Evolutionary conservation across 1,140 invertebrate species (phyloP).

Genomic region (Drusus annulatus): DNA sequence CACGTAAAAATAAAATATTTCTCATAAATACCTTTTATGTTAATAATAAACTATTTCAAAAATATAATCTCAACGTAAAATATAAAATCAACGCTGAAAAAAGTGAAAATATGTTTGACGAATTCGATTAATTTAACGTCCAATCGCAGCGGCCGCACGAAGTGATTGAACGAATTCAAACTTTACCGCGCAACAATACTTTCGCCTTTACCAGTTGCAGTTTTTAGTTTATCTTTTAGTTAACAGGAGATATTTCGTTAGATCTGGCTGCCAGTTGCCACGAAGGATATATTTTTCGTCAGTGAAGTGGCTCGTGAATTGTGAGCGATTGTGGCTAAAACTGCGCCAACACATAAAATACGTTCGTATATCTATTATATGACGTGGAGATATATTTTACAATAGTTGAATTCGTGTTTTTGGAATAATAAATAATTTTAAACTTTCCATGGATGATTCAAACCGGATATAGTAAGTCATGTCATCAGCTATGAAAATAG

Average conservation of each 20-base stretch:
- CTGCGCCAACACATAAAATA: too few species aligned
- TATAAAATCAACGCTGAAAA: too few species aligned
- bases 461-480: constrained; percentile 41
- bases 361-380: background rate
- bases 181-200: constrained; percentile 51
- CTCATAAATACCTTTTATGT: background rate
- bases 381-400: constrained; percentile 11
- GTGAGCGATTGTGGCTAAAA: constrained; percentile 1
- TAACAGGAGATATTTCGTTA: constrained; percentile 33
- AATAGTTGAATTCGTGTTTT: constrained; percentile 27
- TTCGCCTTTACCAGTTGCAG: constrained; percentile 28
- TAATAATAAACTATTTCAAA: background rate
- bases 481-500: constrained; percentile 30
- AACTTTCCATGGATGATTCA: constrained; percentile 39
- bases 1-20: background rate
- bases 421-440: constrained; percentile 33
- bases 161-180: constrained; percentile 17
- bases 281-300: constrained; percentile 35
- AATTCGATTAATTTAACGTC: background rate
- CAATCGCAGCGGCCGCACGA: background rate
- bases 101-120: too few species aligned
- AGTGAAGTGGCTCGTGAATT: constrained; percentile 29
- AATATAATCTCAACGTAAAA: background rate
- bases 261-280: constrained; percentile 20
- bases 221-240: constrained; percentile 41